Evolutionary conservation across 2,888 invertebrate species (phyloP).

Genomic region (Lasioglossum calceatum): DNA sequence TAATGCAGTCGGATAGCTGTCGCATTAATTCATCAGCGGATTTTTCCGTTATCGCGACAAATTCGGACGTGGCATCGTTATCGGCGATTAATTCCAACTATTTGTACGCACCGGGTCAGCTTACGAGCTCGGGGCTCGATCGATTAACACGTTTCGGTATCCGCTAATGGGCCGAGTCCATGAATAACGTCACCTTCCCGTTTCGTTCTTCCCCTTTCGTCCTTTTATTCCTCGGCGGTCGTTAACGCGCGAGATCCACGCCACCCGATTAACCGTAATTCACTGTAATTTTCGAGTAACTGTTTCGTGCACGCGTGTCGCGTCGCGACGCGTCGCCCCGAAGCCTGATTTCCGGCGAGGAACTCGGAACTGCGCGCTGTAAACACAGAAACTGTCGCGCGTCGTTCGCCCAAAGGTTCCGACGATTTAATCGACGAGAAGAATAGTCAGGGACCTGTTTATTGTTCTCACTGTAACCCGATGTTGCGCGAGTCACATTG

Average conservation of each 20-base stretch:
- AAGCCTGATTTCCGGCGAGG: constrained; percentile 17
- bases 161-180: constrained; percentile 30
- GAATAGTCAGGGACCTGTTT: background rate
- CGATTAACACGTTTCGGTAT: constrained; percentile 32
- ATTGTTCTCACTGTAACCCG: background rate
- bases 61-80: background rate
- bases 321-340: background rate
- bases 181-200: constrained; percentile 29
- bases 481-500: background rate
- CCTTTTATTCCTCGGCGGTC: background rate
- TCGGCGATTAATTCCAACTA: constrained; percentile 27
- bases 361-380: background rate
- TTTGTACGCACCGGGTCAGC: background rate
- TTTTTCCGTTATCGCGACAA: background rate
- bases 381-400: background rate
- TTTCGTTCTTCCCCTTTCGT: background rate
- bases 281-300: constrained; percentile 46
- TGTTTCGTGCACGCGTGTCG: constrained; percentile 22
- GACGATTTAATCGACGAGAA: background rate
- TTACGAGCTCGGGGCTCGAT: constrained; percentile 8
- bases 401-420: background rate
- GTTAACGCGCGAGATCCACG: constrained; percentile 40
- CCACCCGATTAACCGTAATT: constrained; percentile 44
- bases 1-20: background rate
- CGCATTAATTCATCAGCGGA: background rate